These are phyloP conservation scores for Haemorhous mexicanus DNA, from an alignment of 2,113 vertebrate species.

Conservation along the genomic window DNA sequence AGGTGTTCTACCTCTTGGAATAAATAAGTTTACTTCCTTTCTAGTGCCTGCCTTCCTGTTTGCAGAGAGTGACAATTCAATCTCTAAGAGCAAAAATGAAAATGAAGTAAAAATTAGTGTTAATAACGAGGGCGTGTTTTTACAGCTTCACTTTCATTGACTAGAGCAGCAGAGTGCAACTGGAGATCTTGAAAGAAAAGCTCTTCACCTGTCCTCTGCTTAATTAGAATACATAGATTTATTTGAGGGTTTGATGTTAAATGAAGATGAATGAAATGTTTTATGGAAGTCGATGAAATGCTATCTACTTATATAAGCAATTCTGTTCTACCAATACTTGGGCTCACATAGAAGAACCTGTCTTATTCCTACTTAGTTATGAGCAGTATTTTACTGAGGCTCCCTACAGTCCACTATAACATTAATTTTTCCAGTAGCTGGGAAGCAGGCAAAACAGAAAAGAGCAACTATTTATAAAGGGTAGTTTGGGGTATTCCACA, in stretches of 20 bases:
- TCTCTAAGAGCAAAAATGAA: background rate
- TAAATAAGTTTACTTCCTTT: background rate
- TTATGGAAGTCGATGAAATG: slow-evolving; percentile 35
- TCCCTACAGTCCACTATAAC: background rate
- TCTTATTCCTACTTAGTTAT: background rate
- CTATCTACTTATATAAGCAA: slow-evolving; percentile 50
- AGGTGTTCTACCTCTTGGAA: background rate
- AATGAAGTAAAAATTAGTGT: slow-evolving; percentile 40
- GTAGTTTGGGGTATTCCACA: background rate
- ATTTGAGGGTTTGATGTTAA: slow-evolving; percentile 55
- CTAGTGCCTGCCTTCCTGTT: background rate
- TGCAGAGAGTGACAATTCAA: background rate
- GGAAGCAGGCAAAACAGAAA: background rate
- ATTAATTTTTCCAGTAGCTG: background rate
- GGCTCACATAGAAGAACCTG: background rate
- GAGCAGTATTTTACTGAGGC: background rate
- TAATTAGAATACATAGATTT: slow-evolving; percentile 65
- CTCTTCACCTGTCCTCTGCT: slow-evolving; percentile 35
- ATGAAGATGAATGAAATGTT: slow-evolving; percentile 65
- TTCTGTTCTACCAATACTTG: slow-evolving; percentile 36
- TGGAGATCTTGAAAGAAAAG: slow-evolving; percentile 45
- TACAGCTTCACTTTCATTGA: slow-evolving; percentile 43
- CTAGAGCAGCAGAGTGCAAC: slow-evolving; percentile 49
- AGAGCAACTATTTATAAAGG: background rate
- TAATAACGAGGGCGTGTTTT: slow-evolving; percentile 51